Percentiles rank a stretch among this genome's conserved stretches.
Conservation (phyloP, 2,888 invertebrate genomes). For the Calliphora vomitoria region DNA sequence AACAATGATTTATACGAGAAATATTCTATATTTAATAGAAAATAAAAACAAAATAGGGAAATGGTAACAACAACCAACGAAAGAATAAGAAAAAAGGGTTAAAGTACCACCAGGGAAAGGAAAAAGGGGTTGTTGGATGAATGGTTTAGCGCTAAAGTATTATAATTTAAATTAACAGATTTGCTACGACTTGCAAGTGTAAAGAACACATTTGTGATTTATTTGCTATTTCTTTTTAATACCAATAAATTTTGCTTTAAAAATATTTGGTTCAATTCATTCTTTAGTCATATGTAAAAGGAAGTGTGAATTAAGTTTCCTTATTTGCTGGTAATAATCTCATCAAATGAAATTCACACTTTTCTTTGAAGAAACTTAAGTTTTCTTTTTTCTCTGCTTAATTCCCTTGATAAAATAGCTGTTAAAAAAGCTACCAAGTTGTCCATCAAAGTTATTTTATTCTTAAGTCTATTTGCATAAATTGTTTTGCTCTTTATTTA, state of each 20-base stretch:
- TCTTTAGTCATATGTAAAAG: neutral
- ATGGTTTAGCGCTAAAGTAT: slow-evolving; percentile 45
- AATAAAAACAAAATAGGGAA: slow-evolving; percentile 35
- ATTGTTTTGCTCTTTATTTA: slow-evolving; percentile 52
- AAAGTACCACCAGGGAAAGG: neutral
- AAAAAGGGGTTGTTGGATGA: slow-evolving; percentile 34
- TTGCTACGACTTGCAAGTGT: slow-evolving; percentile 60
- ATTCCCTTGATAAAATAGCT: slow-evolving; percentile 63
- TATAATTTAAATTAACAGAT: slow-evolving; percentile 73
- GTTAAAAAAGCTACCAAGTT: slow-evolving; percentile 50
- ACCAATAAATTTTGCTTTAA: neutral
- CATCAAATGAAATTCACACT: slow-evolving; percentile 63
- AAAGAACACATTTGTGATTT: slow-evolving; percentile 65
- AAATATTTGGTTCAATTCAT: neutral
- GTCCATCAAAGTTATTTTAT: slow-evolving; percentile 71
- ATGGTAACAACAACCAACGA: neutral
- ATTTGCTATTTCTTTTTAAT: slow-evolving; percentile 34
- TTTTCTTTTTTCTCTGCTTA: slow-evolving; percentile 5
- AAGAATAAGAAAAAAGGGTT: slow-evolving; percentile 58
- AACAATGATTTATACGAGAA: slow-evolving; percentile 67
- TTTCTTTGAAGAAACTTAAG: slow-evolving; percentile 49
- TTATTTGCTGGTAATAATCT: slow-evolving; percentile 53
- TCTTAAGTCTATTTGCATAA: slow-evolving; percentile 71
- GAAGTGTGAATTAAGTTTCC: slow-evolving; percentile 31
- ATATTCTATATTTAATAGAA: slow-evolving; percentile 63